Evolutionary conservation across 2,797 vertebrate genomes (phyloP), one percentile per base, ranked within the genome.

Genomic region (Sebastes taczanowskii): DNA sequence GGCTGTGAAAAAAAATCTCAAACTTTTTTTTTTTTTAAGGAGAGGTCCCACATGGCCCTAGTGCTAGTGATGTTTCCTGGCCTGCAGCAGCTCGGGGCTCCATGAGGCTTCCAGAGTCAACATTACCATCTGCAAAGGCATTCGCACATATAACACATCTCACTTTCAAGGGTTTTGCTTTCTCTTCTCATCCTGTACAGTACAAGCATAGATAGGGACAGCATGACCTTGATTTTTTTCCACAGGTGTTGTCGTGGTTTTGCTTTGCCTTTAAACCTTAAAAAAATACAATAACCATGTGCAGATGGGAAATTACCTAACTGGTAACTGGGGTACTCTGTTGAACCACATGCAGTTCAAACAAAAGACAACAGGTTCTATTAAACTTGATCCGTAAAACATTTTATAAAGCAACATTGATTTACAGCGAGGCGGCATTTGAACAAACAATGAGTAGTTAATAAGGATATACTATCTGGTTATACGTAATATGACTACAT

Each of bases 21-120:
- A 95, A 95, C 87, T 94, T 95, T 93, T 46, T 46, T 46, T 46
- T 46, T 46, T 92, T 86, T 87, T 71, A 87, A 91, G 82, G 81
- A 86, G 88, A 91, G 83, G 89, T 95, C 94, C 93, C 92, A 95
- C 96, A 96, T 94, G 96, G 96, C 95, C 96, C 96, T 96, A 96
- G 96, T 96, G 96, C 96, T 96, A 96, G 95, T 93, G 86, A 91
- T 90, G 93, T 96, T 96, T 95, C 91, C 88, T 91, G 91, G 94
- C 83, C 86, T 86, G 89, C 74, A 91, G 91, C 82, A 91, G 90
- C 87, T 42, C 79, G 83, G 81, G 32, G 52, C 78, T 93, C 81
- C 80, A 77, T 83, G 78, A 86, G 65, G 77, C 74, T 92, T 94
- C 93, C 94, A 95, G 86, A 93, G 89, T 94, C 91, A 95, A 95